phyloP scores from a whole-genome alignment of 2,797 vertebrate species.

The Merluccius polli region DNA sequence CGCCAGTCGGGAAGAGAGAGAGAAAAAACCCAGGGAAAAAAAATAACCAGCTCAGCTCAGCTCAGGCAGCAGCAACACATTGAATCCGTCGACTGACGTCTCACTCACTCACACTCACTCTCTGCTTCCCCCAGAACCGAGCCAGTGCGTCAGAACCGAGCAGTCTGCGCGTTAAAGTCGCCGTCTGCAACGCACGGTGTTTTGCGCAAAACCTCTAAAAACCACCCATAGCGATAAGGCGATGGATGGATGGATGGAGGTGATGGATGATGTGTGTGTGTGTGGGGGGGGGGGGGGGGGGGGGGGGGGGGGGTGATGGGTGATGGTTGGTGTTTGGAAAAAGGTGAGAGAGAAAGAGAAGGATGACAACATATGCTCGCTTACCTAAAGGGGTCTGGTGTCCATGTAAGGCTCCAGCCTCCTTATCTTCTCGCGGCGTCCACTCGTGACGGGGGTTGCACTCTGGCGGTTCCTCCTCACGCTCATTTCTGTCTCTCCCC shows the following conservation, averaged over 20 bases:
- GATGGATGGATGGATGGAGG: too few relatives aligned
- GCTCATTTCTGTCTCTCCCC: too few relatives aligned
- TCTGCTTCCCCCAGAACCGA: constrained; percentile 38
- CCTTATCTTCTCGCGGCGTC: neutral
- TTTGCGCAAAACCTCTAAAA: constrained; percentile 49
- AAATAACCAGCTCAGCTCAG: constrained; percentile 35
- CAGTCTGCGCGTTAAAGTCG: constrained; percentile 61
- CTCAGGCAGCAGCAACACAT: constrained; percentile 57
- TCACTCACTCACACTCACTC: constrained; percentile 21
- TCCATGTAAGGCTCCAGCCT: neutral
- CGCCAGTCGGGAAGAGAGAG: too few relatives aligned
- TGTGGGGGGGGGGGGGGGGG: too few relatives aligned
- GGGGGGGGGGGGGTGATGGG: neutral
- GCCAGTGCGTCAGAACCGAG: constrained; percentile 70
- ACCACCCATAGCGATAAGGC: neutral
- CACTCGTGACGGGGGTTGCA: neutral
- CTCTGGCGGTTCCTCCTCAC: neutral
- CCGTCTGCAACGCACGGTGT: constrained; percentile 50
- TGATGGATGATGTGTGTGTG: neutral
- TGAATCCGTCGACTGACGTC: constrained; percentile 47
- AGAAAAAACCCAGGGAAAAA: constrained; percentile 38
- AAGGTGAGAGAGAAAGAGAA: constrained; percentile 2
- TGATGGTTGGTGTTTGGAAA: neutral
- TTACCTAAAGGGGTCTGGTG: constrained; percentile 26
- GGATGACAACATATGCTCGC: constrained; percentile 38